Conservation (phyloP, 2,113 vertebrate genomes). For the Salvelinus namaycush region DNA sequence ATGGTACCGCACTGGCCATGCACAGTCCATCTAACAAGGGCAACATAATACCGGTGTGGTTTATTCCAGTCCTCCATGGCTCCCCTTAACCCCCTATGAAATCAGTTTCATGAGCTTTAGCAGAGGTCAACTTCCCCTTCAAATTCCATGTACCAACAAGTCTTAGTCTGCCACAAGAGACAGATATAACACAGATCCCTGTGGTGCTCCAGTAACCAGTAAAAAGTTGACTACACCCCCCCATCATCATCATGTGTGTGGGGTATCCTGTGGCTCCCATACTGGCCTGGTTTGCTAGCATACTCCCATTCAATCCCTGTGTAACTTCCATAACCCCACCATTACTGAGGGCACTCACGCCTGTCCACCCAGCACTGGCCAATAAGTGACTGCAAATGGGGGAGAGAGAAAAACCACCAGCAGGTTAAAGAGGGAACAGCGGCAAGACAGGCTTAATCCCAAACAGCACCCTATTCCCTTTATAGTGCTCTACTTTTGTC, state of each 20-base stretch:
- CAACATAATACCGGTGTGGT: slow-evolving; percentile 60
- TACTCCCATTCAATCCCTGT: slow-evolving; percentile 86
- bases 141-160: slow-evolving; percentile 74
- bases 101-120: slow-evolving; percentile 59
- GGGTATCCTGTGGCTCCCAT: slow-evolving; percentile 90
- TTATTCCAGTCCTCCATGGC: slow-evolving; percentile 54
- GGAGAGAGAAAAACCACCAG: slow-evolving; percentile 53
- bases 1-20: slow-evolving; percentile 69
- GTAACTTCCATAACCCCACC: slow-evolving; percentile 81
- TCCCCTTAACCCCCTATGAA: slow-evolving; percentile 32
- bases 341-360: slow-evolving; percentile 76
- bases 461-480: not conserved
- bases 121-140: slow-evolving; percentile 49
- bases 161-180: slow-evolving; percentile 76
- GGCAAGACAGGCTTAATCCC: slow-evolving; percentile 23
- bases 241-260: slow-evolving; percentile 72
- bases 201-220: slow-evolving; percentile 62
- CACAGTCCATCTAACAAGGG: slow-evolving; percentile 66
- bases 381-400: slow-evolving; percentile 82
- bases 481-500: slow-evolving; percentile 9
- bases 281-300: slow-evolving; percentile 85
- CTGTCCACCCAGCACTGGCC: slow-evolving; percentile 87
- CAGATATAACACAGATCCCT: slow-evolving; percentile 73
- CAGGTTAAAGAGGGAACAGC: slow-evolving; percentile 70
- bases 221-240: slow-evolving; percentile 55